These are phyloP conservation scores for Gymnothorax javanicus DNA, from an alignment of 2,797 vertebrate genomes.

Conservation along the genomic window DNA sequence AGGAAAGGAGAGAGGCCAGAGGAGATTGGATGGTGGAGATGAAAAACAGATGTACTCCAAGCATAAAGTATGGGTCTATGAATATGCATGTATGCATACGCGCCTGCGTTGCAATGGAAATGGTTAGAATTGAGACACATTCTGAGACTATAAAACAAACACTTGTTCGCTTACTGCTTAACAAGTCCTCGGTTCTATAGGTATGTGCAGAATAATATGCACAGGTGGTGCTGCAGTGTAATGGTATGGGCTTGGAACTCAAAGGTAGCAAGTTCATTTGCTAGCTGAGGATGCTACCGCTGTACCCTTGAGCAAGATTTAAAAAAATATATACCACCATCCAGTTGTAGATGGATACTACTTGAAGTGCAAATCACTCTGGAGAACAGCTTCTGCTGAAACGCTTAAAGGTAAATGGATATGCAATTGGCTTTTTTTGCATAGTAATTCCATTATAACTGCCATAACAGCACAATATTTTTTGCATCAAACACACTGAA, in stretches of 20 bases:
- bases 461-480: background rate
- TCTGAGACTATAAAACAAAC: background rate
- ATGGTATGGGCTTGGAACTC: background rate
- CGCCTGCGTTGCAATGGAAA: background rate
- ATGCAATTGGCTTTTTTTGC: no score
- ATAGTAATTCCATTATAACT: background rate
- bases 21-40: background rate
- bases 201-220: background rate
- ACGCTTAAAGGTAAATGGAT: background rate
- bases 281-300: background rate
- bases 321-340: background rate
- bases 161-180: background rate
- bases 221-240: background rate
- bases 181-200: background rate
- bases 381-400: background rate
- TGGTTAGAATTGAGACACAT: background rate
- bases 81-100: no score
- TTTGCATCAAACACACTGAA: background rate
- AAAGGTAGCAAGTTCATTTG: background rate
- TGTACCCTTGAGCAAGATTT: background rate
- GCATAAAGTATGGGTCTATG: background rate
- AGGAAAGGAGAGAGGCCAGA: background rate
- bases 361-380: conserved; percentile 4
- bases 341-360: background rate
- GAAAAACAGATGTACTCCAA: background rate